phyloP scores from a whole-genome alignment of 1,140 invertebrate species.

The Neocloeon triangulifer region DNA sequence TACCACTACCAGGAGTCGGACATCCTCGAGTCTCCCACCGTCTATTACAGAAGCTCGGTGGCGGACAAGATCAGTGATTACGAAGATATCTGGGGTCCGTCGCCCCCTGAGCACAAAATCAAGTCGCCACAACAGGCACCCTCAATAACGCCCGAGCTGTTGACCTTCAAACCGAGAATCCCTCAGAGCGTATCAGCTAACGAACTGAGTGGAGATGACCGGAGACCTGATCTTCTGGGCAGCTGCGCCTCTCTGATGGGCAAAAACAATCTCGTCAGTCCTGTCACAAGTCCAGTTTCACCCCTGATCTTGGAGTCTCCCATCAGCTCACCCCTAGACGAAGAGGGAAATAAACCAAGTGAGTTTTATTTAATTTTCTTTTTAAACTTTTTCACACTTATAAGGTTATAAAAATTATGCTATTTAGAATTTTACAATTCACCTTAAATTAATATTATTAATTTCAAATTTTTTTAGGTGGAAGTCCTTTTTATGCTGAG shows the following conservation, averaged over 20 bases:
- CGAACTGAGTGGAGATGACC: slow-evolving; percentile 11
- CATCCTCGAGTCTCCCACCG: slow-evolving; percentile 54
- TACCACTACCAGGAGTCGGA: slow-evolving; percentile 55
- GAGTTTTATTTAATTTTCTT: too few species aligned
- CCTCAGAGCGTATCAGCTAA: slow-evolving; percentile 3
- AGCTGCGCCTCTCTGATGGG: slow-evolving; percentile 6
- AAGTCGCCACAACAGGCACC: slow-evolving; percentile 4
- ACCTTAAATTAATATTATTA: too few species aligned
- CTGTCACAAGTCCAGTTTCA: too few species aligned
- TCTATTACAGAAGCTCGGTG: slow-evolving; percentile 45
- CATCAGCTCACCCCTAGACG: too few species aligned
- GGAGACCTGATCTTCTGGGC: slow-evolving; percentile 11
- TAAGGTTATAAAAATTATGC: too few species aligned
- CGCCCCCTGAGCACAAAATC: slow-evolving; percentile 21
- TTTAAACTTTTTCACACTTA: too few species aligned
- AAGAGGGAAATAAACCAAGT: too few species aligned
- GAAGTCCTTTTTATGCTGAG: slow-evolving; percentile 77
- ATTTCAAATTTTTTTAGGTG: too few species aligned
- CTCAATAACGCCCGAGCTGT: slow-evolving; percentile 1
- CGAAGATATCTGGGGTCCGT: slow-evolving; percentile 74
- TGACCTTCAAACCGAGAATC: slow-evolving; percentile 7
- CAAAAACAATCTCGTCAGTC: neutral
- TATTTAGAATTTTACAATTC: too few species aligned
- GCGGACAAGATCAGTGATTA: slow-evolving; percentile 87
- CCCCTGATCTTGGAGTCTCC: too few species aligned